These are phyloP conservation scores for Luperina testacea DNA, from an alignment of 2,888 invertebrate genomes.

Conservation along the genomic window DNA sequence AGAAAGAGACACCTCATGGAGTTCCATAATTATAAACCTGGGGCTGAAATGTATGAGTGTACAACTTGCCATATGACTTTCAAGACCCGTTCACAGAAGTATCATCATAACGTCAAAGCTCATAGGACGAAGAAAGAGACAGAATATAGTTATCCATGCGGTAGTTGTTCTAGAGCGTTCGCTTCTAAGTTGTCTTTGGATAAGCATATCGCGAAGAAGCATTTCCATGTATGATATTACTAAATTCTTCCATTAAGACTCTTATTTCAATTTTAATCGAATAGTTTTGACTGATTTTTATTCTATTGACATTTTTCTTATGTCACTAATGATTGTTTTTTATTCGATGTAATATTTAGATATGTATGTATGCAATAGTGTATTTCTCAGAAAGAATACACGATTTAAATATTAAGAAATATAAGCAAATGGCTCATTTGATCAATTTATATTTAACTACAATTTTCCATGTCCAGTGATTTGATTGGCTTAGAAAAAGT, in stretches of 20 bases:
- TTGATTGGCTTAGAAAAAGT: background rate
- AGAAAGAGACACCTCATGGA: slow-evolving; percentile 86
- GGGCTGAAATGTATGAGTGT: slow-evolving; percentile 86
- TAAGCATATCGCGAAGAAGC: slow-evolving; percentile 89
- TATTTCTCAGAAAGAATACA: background rate
- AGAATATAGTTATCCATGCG: slow-evolving; percentile 87
- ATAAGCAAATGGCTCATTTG: background rate
- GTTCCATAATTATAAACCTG: slow-evolving; percentile 85
- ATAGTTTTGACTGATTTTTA: slow-evolving; percentile 48
- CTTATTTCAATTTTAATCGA: slow-evolving; percentile 6
- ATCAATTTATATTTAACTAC: background rate
- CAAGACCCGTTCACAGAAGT: slow-evolving; percentile 86
- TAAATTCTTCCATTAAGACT: slow-evolving; percentile 2
- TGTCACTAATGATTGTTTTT: slow-evolving; percentile 18
- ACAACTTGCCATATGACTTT: slow-evolving; percentile 87
- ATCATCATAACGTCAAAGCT: slow-evolving; percentile 86
- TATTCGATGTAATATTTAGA: slow-evolving; percentile 18
- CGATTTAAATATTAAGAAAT: background rate
- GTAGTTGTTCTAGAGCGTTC: slow-evolving; percentile 87
- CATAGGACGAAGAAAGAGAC: slow-evolving; percentile 86
- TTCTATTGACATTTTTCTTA: background rate
- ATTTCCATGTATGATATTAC: slow-evolving; percentile 81
- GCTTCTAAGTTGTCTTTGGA: slow-evolving; percentile 88
- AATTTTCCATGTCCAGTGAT: background rate
- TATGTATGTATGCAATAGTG: background rate